Conservation (phyloP, 2,797 vertebrate genomes). For the Poecilia gillii region DNA sequence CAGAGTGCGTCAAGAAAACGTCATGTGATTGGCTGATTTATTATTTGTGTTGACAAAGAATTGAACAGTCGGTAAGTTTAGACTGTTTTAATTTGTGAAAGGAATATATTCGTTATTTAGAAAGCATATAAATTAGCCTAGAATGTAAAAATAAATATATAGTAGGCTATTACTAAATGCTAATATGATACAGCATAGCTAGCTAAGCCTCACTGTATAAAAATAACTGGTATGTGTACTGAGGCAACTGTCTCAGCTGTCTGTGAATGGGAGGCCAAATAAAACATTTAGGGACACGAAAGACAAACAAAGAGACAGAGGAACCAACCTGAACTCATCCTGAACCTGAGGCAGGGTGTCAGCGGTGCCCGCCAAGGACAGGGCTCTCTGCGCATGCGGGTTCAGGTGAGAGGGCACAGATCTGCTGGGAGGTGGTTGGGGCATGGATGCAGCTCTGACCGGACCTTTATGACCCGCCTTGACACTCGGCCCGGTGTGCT, state of each 20-base stretch:
- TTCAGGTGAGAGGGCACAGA: slow-evolving; percentile 68
- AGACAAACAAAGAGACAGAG: slow-evolving; percentile 9
- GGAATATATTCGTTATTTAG: not conserved
- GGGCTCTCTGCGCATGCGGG: slow-evolving; percentile 73
- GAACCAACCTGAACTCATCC: slow-evolving; percentile 84
- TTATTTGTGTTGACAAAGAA: not conserved
- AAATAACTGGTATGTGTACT: not conserved
- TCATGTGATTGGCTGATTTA: not conserved
- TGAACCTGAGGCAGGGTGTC: slow-evolving; percentile 76
- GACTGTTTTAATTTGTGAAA: not conserved
- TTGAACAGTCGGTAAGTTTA: not conserved
- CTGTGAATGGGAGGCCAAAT: not conserved
- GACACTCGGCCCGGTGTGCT: not conserved
- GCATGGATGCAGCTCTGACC: slow-evolving; percentile 71
- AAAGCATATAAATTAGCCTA: not conserved
- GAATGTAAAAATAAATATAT: not conserved
- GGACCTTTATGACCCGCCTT: slow-evolving; percentile 62
- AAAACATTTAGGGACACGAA: slow-evolving; percentile 12
- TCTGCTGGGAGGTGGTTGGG: slow-evolving; percentile 71
- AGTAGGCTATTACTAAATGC: not conserved
- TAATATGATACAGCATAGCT: not conserved
- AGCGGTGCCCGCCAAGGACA: slow-evolving; percentile 80
- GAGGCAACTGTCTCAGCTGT: not conserved
- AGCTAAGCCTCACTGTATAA: not conserved
- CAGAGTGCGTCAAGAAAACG: not conserved